A percentile compares a stretch with the other conserved stretches of the same genome.
phyloP scores from a whole-genome alignment of 2,797 vertebrate genomes.

The Oryzias sinensis region DNA sequence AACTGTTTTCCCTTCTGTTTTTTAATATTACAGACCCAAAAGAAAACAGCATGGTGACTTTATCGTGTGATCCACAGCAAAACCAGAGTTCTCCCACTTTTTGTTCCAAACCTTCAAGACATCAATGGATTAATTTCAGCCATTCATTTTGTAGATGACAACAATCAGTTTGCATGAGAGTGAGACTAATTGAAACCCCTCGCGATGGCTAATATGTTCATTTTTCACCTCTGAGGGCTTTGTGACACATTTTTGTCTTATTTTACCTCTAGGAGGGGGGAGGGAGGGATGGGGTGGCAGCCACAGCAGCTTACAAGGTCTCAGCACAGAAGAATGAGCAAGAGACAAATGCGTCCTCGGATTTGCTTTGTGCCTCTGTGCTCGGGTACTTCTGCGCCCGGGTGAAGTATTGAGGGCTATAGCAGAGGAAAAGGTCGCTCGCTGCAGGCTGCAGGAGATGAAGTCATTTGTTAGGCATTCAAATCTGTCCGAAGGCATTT shows the following conservation, averaged over 20 bases:
- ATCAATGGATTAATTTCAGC: conserved; percentile 85
- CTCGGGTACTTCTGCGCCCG: conserved; percentile 32
- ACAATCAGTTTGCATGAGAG: conserved; percentile 85
- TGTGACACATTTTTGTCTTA: conserved; percentile 70
- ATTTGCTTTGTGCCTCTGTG: conserved; percentile 37
- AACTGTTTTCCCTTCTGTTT: background rate
- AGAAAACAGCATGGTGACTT: too few species aligned
- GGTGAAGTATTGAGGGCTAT: conserved; percentile 52
- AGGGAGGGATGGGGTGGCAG: conserved; percentile 16
- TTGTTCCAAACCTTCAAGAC: conserved; percentile 47
- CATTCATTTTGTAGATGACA: conserved; percentile 86
- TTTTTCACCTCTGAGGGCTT: conserved; percentile 76
- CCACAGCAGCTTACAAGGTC: conserved; percentile 76
- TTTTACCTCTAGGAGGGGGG: conserved; percentile 58
- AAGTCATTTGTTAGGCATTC: conserved; percentile 53
- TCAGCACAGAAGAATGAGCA: conserved; percentile 57
- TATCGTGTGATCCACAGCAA: conserved; percentile 47
- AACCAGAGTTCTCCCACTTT: conserved; percentile 77
- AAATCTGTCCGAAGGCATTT: conserved; percentile 38
- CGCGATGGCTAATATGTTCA: conserved; percentile 93
- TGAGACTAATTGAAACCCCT: conserved; percentile 89
- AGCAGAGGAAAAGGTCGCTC: conserved; percentile 60
- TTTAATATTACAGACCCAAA: background rate
- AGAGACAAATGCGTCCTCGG: conserved; percentile 64
- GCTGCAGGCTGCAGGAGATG: conserved; percentile 30